A percentile compares a stretch with the other conserved stretches of the same genome.
phyloP scores from a whole-genome alignment of 1,140 invertebrate species.

The Harlomillsia oculata region DNA sequence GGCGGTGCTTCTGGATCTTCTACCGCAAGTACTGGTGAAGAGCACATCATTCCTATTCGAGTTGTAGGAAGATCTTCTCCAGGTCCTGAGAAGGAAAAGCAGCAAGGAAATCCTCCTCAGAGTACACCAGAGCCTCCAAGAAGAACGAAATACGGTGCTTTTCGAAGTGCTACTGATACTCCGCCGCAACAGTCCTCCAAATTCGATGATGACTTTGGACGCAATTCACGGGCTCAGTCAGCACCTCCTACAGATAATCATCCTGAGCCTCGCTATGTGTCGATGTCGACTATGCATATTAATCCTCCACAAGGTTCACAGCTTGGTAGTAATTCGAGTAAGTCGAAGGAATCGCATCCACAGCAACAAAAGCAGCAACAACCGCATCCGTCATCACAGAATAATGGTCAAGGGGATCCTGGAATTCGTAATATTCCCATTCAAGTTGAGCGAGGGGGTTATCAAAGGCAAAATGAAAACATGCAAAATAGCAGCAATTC shows the following conservation, averaged over 20 bases:
- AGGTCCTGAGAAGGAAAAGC: constrained; percentile 1
- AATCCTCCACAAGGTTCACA: constrained; percentile 1
- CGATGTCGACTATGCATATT: no score
- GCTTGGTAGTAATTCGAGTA: constrained; percentile 16
- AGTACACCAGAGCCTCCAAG: neutral
- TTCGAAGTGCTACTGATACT: neutral
- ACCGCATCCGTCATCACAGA: neutral
- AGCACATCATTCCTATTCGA: constrained; percentile 24
- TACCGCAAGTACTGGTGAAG: constrained; percentile 20
- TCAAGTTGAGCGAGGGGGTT: constrained; percentile 61
- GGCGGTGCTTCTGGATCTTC: constrained; percentile 16
- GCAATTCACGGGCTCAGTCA: constrained; percentile 21
- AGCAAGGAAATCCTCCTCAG: constrained; percentile 2
- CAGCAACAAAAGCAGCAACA: no score
- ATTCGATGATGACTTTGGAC: no score
- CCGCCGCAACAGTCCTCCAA: neutral
- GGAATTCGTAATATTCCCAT: constrained; percentile 72
- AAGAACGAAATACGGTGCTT: neutral
- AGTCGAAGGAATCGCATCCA: constrained; percentile 1
- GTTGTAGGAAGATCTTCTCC: constrained; percentile 1
- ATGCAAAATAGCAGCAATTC: constrained; percentile 22
- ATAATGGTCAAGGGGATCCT: neutral
- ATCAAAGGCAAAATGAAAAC: neutral
- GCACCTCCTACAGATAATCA: constrained; percentile 14
- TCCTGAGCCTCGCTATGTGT: no score